Evolutionary conservation across 2,888 invertebrate species (phyloP).

Genomic region (Eumacrocentrus americanus): DNA sequence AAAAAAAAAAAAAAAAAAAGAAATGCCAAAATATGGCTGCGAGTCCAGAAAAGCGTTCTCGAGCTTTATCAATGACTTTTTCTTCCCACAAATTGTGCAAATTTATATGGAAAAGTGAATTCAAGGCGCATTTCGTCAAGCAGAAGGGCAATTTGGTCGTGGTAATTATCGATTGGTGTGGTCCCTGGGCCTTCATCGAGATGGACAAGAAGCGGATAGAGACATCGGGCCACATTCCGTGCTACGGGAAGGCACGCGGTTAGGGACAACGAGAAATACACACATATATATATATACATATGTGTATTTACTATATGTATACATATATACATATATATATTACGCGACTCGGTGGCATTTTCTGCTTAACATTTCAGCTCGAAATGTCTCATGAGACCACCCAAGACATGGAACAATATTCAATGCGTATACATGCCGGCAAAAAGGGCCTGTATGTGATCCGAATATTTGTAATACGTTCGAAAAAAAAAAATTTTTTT

Average conservation of each 20-base stretch:
- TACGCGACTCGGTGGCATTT: not conserved
- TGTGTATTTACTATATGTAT: no score
- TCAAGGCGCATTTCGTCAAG: not conserved
- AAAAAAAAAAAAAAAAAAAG: not conserved
- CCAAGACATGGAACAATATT: not conserved
- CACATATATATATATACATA: not conserved
- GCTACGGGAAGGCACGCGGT: conserved; percentile 51
- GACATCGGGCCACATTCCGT: conserved; percentile 61
- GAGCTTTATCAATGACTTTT: no score
- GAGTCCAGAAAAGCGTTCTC: no score
- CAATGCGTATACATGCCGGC: not conserved
- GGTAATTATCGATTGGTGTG: not conserved
- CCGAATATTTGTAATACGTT: not conserved
- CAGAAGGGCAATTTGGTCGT: not conserved
- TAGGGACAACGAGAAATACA: conserved; percentile 10
- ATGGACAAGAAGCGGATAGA: conserved; percentile 60
- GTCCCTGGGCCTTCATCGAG: conserved; percentile 20
- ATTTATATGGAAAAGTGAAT: not conserved
- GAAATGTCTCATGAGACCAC: conserved; percentile 17
- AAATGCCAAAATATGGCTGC: not conserved
- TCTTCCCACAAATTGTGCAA: no score
- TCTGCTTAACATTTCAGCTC: not conserved
- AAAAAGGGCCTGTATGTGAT: not conserved
- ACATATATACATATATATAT: not conserved
- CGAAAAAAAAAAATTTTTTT: no score